Base-by-base conservation (phyloP, 2,113 vertebrate genomes). In the Anarhynchus alexandrinus region DNA sequence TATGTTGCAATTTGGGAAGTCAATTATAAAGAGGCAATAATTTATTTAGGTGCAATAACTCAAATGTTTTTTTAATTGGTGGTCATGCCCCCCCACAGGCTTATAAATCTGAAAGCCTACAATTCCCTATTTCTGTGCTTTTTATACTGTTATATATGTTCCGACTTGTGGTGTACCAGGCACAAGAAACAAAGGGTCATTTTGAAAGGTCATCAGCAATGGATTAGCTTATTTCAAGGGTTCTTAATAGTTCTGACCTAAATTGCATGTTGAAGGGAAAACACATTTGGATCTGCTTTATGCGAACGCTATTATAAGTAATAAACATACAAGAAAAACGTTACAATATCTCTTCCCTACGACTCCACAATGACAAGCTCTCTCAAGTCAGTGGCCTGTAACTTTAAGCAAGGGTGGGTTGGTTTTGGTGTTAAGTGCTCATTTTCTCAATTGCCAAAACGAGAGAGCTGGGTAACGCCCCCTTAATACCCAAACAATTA, bases 251-350 rank as follows among this genome's bases (percentile, higher is more conserved):
- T 45, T 73, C 65, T 90, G 81, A 87, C 36, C 40, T 78, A 71
- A 54, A 25, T 57, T 72, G 9, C 47, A 19, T 3, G 32, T 61
- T 59, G 42, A 74, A 91, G 22, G 30, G 6, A 3, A 81, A 79
- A 79, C 89, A 81, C 45, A 80, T 59, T 79, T 90, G 55, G 14
- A 12, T 77, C 34, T 88, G 64, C 45, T 78, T 81, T 54, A 15
- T 10, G 8, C 22, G 13, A 78, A 10, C 0, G 1, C 9, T 45
- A 6, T 47, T 70, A 2, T 4, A 71, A 73, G 6, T 36, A 70
- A 62, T 15, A 82, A 95, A 84, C 15, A 9, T 5, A 10, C 26
- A 64, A 51, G 42, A 30, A 65, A 72, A 80, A 49, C 0, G 0
- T 66, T 45, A 30, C 21, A 61, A 2, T 19, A 26, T 45, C n/a